Percentiles rank a stretch among this genome's conserved stretches.
Conservation (phyloP, 2,113 vertebrate genomes). For the Cichladusa arquata region DNA sequence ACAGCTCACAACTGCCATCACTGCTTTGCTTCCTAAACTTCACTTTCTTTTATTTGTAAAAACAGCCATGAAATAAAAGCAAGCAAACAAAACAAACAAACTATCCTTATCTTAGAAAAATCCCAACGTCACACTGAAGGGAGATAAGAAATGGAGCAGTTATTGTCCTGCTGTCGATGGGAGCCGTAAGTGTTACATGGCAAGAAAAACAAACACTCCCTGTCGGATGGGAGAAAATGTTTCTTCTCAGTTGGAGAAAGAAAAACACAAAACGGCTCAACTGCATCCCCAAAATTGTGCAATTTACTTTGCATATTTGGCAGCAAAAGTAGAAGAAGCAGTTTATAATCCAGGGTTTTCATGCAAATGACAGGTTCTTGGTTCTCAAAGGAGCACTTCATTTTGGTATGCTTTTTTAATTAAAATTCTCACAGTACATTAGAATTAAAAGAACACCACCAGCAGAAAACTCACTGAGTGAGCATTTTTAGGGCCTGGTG, state of each 20-base stretch:
- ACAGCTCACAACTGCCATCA: not conserved
- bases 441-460: constrained; percentile 24
- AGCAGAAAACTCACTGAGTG: not conserved
- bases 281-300: constrained; percentile 55
- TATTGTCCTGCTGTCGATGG: not conserved
- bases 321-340: constrained; percentile 61
- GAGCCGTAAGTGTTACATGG: not conserved
- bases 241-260: constrained; percentile 51
- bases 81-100: not conserved
- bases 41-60: not conserved
- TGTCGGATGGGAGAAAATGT: not conserved
- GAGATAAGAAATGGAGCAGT: not conserved
- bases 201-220: constrained; percentile 39
- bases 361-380: constrained; percentile 54
- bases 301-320: constrained; percentile 65
- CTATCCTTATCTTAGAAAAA: not conserved
- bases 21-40: not conserved
- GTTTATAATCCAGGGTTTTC: constrained; percentile 53
- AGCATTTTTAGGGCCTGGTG: not conserved
- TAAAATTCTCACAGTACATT: not conserved
- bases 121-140: not conserved
- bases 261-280: constrained; percentile 27
- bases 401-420: constrained; percentile 34
- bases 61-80: not conserved
- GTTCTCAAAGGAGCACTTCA: constrained; percentile 13